Evolutionary conservation across 1,140 invertebrate genomes (phyloP).

Genomic region (Aporrectodea caliginosa): DNA sequence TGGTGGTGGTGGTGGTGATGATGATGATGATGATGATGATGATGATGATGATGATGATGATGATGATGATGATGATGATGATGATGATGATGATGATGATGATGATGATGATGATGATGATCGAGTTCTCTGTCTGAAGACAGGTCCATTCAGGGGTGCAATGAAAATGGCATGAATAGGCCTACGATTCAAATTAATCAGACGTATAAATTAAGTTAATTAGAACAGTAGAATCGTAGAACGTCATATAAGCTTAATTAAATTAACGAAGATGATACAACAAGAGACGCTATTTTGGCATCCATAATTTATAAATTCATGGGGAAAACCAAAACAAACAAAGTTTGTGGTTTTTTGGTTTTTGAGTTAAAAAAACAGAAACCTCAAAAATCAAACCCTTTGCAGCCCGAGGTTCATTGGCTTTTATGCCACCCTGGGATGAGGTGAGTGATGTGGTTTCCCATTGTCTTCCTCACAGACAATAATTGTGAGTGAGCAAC

Average conservation of each 20-base stretch:
- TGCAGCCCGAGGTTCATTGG: background rate
- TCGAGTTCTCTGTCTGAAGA: background rate
- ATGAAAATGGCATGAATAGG: no score
- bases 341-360: background rate
- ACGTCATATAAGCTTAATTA: background rate
- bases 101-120: background rate
- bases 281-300: no score
- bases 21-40: background rate
- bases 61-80: background rate
- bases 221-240: background rate
- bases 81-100: background rate
- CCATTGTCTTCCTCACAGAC: no score
- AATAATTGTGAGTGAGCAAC: no score
- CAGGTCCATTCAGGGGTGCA: no score
- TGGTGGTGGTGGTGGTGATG: background rate
- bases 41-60: background rate
- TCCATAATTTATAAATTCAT: background rate
- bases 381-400: background rate
- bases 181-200: no score
- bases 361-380: background rate
- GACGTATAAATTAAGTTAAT: background rate
- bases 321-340: background rate
- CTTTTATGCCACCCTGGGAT: background rate
- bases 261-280: no score
- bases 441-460: background rate